Evolutionary conservation across 2,113 vertebrate species (phyloP), one percentile per base, ranked within the genome.

Genomic region (Oreotrochilus melanogaster): DNA sequence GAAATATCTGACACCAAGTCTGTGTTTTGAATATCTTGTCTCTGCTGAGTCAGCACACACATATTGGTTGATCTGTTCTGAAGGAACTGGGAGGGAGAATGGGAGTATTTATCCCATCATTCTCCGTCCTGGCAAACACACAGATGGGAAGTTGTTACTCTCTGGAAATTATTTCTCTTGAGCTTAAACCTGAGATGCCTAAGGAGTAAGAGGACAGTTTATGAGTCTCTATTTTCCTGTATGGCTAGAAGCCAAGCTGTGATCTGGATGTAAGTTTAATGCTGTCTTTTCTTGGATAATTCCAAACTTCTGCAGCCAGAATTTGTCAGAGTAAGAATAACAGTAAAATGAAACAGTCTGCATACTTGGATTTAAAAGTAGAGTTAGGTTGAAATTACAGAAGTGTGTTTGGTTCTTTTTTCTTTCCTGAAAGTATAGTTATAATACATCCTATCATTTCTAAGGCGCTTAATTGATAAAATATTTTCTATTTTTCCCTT

Each of bases 141-240:
- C 28, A 66, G 33, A 70, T 75, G 56, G 64, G 71, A 95, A 95
- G 62, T 73, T 85, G 65, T 89, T 85, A 47, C 47, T 88, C 62
- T 62, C 58, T 91, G 81, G 56, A 96, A 92, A 71, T 83, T 53
- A 86, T 85, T 89, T 86, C 85, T 95, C 67, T 83, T 92, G 74
- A 85, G 51, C 11, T 94, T 93, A 93, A 93, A 94, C 17, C 43
- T 80, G 78, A 86, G 78, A 88, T 83, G 67, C 50, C 50, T 66
- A 33, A 42, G 57, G 71, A 93, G 37, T 50, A 79, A 75, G 16
- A 14, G 78, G 54, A 71, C 88, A 88, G 62, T 92, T 93, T 86
- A 88, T 79, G 42, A 79, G 33, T 71, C 56, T 62, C 54, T 82
- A 5, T 92, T 92, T 96, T 91, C 70, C 85, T 93, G 54, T 66